These are phyloP conservation scores for Nematostella vectensis DNA, from an alignment of 92 coral and sea anemone genomes.

Conservation along the genomic window DNA sequence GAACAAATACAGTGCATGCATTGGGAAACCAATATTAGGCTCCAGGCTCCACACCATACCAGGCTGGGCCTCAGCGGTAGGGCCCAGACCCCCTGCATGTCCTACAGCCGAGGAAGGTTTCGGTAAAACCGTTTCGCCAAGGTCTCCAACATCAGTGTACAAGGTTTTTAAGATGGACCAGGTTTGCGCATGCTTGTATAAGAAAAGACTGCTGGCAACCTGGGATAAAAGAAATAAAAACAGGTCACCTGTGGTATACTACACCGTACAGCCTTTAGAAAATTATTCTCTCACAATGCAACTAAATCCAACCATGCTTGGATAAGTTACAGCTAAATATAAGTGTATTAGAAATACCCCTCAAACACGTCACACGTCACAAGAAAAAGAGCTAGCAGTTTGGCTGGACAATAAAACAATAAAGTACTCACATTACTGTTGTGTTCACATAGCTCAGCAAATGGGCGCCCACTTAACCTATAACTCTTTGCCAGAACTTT, in stretches of 20 bases:
- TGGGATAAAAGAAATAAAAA: slow-evolving; percentile 7
- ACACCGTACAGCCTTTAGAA: neutral
- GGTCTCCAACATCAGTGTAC: slow-evolving; percentile 56
- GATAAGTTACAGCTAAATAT: too few species aligned
- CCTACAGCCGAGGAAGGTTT: slow-evolving; percentile 41
- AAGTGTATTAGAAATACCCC: too few species aligned
- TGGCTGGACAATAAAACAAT: too few species aligned
- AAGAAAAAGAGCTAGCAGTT: too few species aligned
- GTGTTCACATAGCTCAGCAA: slow-evolving; percentile 85
- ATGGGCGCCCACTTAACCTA: slow-evolving; percentile 73
- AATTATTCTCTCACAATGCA: too few species aligned
- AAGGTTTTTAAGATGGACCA: slow-evolving; percentile 89
- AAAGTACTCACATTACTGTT: slow-evolving; percentile 59
- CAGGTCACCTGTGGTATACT: neutral
- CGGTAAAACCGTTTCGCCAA: slow-evolving; percentile 37
- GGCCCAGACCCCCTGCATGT: slow-evolving; percentile 56
- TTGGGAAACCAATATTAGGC: too few species aligned
- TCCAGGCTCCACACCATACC: too few species aligned
- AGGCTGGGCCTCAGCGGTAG: too few species aligned
- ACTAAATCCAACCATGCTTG: too few species aligned
- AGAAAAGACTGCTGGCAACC: slow-evolving; percentile 66
- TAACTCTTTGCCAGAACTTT: slow-evolving; percentile 75
- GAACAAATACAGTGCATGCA: too few species aligned
- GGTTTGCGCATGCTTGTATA: slow-evolving; percentile 93
- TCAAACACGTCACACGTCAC: too few species aligned